These are phyloP conservation scores for Tetranychus urticae DNA, from an alignment of 1,140 invertebrate genomes.

Conservation along the genomic window DNA sequence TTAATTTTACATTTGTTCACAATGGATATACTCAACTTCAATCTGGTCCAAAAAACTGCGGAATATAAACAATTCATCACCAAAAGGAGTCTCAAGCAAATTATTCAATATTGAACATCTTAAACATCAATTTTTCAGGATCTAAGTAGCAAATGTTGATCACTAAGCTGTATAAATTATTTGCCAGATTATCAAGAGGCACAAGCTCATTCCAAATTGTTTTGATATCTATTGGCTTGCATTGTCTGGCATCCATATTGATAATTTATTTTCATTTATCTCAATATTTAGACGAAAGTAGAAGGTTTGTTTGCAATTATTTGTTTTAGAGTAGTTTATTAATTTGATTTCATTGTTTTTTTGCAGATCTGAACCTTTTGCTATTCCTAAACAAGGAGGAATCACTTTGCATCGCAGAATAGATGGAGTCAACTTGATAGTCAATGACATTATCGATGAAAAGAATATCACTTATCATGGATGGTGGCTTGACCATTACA, in stretches of 20 bases:
- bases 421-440: constrained; percentile 10
- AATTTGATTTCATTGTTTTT: background rate
- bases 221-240: constrained; percentile 10
- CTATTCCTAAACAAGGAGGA: background rate
- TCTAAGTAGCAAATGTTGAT: too few species aligned
- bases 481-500: constrained; percentile 16
- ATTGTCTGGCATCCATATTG: constrained; percentile 12
- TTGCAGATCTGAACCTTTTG: too few species aligned
- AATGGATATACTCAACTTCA: too few species aligned
- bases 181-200: background rate
- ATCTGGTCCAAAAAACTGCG: too few species aligned
- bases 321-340: background rate
- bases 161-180: too few species aligned
- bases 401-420: constrained; percentile 1
- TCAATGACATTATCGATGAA: constrained; percentile 8
- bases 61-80: too few species aligned
- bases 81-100: too few species aligned
- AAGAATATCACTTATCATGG: constrained; percentile 10
- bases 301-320: background rate
- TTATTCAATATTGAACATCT: too few species aligned
- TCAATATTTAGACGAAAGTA: constrained; percentile 10
- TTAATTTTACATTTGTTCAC: too few species aligned
- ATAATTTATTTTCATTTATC: constrained; percentile 11
- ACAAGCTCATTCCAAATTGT: constrained; percentile 13
- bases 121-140: too few species aligned